Conservation (phyloP, 2,888 invertebrate species). For the Polydesmus complanatus region DNA sequence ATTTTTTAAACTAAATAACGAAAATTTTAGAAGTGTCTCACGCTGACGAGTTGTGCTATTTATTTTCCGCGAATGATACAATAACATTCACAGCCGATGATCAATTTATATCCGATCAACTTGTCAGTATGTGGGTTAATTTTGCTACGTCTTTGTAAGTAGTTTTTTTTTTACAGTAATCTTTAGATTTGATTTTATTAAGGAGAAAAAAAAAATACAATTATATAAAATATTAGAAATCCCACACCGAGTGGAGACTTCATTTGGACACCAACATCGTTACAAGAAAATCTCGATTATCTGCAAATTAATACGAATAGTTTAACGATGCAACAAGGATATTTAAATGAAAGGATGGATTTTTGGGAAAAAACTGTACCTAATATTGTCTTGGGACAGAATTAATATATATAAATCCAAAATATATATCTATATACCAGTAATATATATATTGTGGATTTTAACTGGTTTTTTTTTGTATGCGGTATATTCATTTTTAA, state of each 20-base stretch:
- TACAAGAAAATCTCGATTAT: conserved; percentile 1
- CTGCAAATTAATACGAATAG: not conserved
- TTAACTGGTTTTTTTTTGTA: too few species aligned
- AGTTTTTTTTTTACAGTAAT: not conserved
- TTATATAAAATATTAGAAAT: not conserved
- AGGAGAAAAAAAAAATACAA: not conserved
- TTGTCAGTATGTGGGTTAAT: conserved; percentile 6
- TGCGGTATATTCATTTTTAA: too few species aligned
- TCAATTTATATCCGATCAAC: not conserved
- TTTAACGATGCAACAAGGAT: not conserved
- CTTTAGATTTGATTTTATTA: not conserved
- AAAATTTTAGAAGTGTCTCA: conserved; percentile 2
- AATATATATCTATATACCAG: too few species aligned
- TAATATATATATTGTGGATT: too few species aligned
- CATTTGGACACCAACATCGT: conserved; percentile 1
- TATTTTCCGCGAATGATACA: not conserved
- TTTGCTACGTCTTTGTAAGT: conserved; percentile 5
- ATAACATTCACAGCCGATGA: not conserved
- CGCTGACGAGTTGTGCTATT: not conserved
- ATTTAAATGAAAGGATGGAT: conserved; percentile 27
- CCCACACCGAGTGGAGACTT: conserved; percentile 2
- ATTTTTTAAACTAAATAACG: too few species aligned
- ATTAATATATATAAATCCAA: too few species aligned
- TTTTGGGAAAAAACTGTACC: conserved; percentile 30
- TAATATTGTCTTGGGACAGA: too few species aligned